Conservation (phyloP, 2,113 vertebrate species). For the Mungos mungo region DNA sequence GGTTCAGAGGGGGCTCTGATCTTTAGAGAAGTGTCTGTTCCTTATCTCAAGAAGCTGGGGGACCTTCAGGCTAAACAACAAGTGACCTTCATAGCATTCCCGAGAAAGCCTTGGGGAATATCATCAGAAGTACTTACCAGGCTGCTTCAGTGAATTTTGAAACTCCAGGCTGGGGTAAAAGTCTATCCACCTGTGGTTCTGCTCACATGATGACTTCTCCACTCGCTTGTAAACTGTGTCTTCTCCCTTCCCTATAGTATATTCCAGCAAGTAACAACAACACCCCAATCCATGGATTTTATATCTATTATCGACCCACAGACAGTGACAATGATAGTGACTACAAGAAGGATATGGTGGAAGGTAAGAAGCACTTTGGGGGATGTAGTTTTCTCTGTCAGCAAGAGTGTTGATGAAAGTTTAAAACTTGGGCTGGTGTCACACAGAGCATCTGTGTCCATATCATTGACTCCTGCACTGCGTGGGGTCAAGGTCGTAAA, state of each 20-base stretch:
- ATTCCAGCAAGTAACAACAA: slow-evolving; percentile 94
- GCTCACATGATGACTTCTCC: neutral
- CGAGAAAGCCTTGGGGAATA: neutral
- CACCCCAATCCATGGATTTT: slow-evolving; percentile 99
- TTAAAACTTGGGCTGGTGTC: neutral
- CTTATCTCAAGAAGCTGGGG: neutral
- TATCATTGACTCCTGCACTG: neutral
- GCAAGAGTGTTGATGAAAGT: neutral
- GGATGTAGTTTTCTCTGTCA: neutral
- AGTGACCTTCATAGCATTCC: neutral
- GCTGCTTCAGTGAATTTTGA: neutral
- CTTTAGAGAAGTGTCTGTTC: neutral
- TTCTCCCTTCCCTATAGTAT: slow-evolving; percentile 86
- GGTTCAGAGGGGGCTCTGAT: neutral
- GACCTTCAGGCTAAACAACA: neutral
- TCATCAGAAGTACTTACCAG: neutral
- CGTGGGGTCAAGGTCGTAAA: neutral
- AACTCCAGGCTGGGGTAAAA: neutral
- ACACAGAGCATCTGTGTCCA: neutral
- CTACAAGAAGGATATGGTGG: slow-evolving; percentile 97
- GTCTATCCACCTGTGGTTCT: neutral
- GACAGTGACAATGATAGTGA: slow-evolving; percentile 99
- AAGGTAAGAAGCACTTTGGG: slow-evolving; percentile 84
- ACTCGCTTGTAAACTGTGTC: slow-evolving; percentile 35
- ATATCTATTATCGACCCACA: slow-evolving; percentile 97